Conservation (phyloP, 2,113 vertebrate species). For the Epinephelus lanceolatus region DNA sequence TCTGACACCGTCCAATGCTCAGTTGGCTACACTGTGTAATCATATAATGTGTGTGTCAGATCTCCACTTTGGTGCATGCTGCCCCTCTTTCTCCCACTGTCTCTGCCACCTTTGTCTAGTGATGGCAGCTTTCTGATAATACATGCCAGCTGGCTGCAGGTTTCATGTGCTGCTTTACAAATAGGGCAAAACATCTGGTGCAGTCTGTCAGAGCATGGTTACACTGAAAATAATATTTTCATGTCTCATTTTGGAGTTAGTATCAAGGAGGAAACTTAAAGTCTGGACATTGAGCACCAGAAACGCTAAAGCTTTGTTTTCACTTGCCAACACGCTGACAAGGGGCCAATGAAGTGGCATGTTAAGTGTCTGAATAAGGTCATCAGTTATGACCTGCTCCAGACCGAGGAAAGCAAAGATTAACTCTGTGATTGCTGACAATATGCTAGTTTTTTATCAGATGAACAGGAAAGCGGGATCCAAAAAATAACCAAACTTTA, state of each 20-base stretch:
- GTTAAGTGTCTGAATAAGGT: background rate
- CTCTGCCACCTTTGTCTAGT: background rate
- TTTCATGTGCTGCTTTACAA: background rate
- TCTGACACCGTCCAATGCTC: background rate
- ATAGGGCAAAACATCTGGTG: no score
- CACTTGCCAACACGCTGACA: background rate
- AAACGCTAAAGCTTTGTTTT: background rate
- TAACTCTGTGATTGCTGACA: background rate
- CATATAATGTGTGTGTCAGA: background rate
- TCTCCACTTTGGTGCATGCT: background rate
- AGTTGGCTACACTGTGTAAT: background rate
- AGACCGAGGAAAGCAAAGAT: background rate
- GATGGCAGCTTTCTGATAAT: background rate
- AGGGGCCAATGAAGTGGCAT: background rate
- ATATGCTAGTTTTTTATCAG: background rate
- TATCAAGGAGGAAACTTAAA: background rate
- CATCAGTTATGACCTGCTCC: background rate
- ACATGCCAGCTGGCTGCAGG: background rate
- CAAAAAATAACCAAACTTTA: background rate
- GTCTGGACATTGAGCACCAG: background rate
- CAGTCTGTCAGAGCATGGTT: background rate
- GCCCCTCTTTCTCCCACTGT: no score
- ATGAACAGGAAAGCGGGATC: background rate
- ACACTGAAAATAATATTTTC: background rate
- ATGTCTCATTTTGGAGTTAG: background rate